Evolutionary conservation across 2,888 invertebrate genomes (phyloP), one percentile per base, ranked within the genome.

Genomic region (Folsomia manolachei): DNA sequence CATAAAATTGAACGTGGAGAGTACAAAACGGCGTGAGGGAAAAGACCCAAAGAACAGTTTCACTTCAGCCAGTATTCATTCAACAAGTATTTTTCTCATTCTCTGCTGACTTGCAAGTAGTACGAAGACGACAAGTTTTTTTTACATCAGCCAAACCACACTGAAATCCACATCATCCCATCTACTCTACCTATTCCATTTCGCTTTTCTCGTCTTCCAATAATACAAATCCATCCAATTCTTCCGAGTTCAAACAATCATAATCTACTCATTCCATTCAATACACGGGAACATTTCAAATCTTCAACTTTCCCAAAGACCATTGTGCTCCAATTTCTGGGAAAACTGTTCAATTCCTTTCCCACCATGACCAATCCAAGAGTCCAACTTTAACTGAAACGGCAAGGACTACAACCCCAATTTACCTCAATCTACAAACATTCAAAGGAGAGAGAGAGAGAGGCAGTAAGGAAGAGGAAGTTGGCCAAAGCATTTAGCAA

Each of bases 21-120:
- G 61, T 72, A 71, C 70, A 75, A 79, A 79, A 74, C 70, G 72
- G 63, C 63, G 70, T 69, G 75, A 74, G 75, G 73, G 74, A 76
- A 75, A 71, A 69, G 74, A 77, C 66, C 74, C 70, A 73, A 74
- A 76, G 75, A 76, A 77, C 79, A 79, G 77, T 79, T 77, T 72
- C 71, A 73, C 71, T 75, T 71, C 69, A 74, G 67, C 73, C 72
- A 75, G 71, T 64, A 68, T 19, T n/a, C 65, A 66, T 66, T 66
- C 65, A 66, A 66, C 65, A 66, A 66, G 65, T 26, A 14, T 63
- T 66, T 39, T 56, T 19, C 21, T 21, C 56, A 7, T 7, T 56
- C 7, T n/a, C 56, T 39, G 39, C 14, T 39, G 14, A 39, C 14
- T 39, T 39, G 19, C 21, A 21, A 23, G 51, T 24, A 21, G 11